Percentiles rank a stretch among this genome's conserved stretches.
These are phyloP conservation scores for Botia kubotai DNA, from an alignment of 2,797 vertebrate species.

Conservation along the genomic window DNA sequence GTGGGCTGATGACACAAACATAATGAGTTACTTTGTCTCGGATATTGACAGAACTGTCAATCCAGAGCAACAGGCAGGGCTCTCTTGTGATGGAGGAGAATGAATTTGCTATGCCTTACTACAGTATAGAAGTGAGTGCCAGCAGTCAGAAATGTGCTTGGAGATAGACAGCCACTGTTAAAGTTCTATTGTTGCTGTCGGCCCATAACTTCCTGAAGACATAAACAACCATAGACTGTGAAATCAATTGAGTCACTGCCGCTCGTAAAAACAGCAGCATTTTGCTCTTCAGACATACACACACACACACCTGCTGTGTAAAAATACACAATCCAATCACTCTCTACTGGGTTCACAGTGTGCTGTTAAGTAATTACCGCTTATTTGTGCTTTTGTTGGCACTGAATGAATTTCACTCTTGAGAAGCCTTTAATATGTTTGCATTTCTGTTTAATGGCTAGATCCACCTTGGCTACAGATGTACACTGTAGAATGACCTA, in stretches of 20 bases:
- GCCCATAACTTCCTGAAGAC: conserved; percentile 50
- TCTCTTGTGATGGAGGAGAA: not conserved
- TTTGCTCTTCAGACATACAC: conserved; percentile 46
- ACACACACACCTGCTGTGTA: conserved; percentile 60
- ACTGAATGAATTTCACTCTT: conserved; percentile 86
- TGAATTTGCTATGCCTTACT: not conserved
- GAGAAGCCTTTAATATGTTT: conserved; percentile 85
- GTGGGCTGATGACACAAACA: conserved; percentile 63
- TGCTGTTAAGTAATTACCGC: conserved; percentile 85
- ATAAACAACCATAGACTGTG: conserved; percentile 63
- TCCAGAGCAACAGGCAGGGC: conserved; percentile 42
- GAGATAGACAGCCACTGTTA: conserved; percentile 55
- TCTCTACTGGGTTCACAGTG: conserved; percentile 84
- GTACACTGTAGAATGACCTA: conserved; percentile 69
- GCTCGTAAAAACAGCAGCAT: conserved; percentile 58
- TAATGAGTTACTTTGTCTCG: conserved; percentile 66
- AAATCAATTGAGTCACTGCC: conserved; percentile 66
- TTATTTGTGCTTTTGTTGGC: conserved; percentile 87
- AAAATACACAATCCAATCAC: conserved; percentile 83
- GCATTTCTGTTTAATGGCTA: conserved; percentile 82
- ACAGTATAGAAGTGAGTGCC: conserved; percentile 18
- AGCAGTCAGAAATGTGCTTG: conserved; percentile 54
- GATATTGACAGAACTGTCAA: conserved; percentile 59
- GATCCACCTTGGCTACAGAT: conserved; percentile 81
- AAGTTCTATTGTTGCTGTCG: conserved; percentile 60